Evolutionary conservation across 2,113 vertebrate species (phyloP), one percentile per base, ranked within the genome.

Genomic region (Poeciliopsis prolifica): DNA sequence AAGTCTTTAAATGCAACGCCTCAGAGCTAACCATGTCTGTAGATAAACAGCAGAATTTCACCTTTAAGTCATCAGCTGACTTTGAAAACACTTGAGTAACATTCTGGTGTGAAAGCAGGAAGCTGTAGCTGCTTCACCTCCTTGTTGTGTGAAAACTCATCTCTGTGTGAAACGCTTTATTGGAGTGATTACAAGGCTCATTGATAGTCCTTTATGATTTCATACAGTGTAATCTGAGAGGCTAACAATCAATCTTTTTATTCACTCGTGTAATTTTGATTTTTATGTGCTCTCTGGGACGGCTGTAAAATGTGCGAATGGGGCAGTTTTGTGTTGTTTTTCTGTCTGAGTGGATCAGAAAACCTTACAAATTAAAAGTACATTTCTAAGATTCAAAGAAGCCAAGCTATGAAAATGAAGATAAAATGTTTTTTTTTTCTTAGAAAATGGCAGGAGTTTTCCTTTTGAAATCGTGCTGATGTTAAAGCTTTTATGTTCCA

Each of bases 101-200:
- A 15, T 12, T 42, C 67, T 14, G 69, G 66, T 73, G 70, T 35
- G 28, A 67, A 76, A 67, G 31, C 31, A 37, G 65, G 1, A 69
- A 62, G 30, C 51, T 73, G 86, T 68, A 17, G 80, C 75, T 54
- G 63, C 79, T 70, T 71, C 72, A 66, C 74, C 66, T 29, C 24
- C 1, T 77, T 76, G 73, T 63, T 78, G 51, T 85, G 74, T 70
- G 54, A 69, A 82, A 86, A 66, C 72, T 74, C 35, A 74, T 78
- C 26, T 40, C 65, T 30, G 63, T 44, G 61, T 71, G 70, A 87
- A 68, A 79, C 74, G 61, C 77, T 77, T 86, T 79, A 76, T 75
- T 15, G 79, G 75, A 14, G 77, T 29, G 66, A 79, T 86, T 87
- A 82, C 77, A 65, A 80, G 87, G 79, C 69, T 86, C 85, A 85